Conservation (phyloP, 1,140 invertebrate species). For the Theocolax elegans region DNA sequence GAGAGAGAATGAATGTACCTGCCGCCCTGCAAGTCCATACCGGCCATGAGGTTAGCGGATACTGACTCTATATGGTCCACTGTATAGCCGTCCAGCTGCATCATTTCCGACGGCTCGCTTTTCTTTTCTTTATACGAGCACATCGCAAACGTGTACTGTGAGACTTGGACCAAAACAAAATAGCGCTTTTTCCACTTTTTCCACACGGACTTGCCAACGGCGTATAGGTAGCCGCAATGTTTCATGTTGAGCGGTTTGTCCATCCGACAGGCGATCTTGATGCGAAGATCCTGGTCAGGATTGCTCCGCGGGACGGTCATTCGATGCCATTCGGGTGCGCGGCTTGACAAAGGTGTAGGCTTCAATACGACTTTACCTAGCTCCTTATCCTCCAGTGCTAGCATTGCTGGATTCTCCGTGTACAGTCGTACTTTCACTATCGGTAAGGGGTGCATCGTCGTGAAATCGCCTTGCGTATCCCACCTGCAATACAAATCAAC, state of each 20-base stretch:
- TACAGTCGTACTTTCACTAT: slow-evolving; percentile 97
- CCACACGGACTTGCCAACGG: slow-evolving; percentile 97
- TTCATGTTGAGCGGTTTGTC: slow-evolving; percentile 99
- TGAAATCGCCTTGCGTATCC: slow-evolving; percentile 98
- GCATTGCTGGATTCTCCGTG: slow-evolving; percentile 96
- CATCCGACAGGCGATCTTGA: slow-evolving; percentile 98
- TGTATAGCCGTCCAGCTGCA: slow-evolving; percentile 98
- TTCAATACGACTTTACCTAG: slow-evolving; percentile 92
- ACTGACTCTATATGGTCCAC: slow-evolving; percentile 98
- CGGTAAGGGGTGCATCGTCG: slow-evolving; percentile 95
- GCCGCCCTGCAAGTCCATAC: slow-evolving; percentile 74
- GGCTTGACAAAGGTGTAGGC: slow-evolving; percentile 91
- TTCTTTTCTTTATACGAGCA: slow-evolving; percentile 99
- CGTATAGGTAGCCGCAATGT: slow-evolving; percentile 92
- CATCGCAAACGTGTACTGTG: slow-evolving; percentile 99
- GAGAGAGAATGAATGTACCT: slow-evolving; percentile 60
- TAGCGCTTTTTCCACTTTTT: slow-evolving; percentile 99
- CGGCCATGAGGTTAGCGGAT: slow-evolving; percentile 88
- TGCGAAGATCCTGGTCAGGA: slow-evolving; percentile 93
- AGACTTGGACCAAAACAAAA: slow-evolving; percentile 98
- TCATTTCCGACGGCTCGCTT: slow-evolving; percentile 98
- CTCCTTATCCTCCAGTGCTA: slow-evolving; percentile 98
- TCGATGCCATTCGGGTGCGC: slow-evolving; percentile 97
- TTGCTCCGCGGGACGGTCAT: slow-evolving; percentile 96
- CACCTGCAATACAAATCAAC: too few relatives aligned